phyloP scores from a whole-genome alignment of 2,888 invertebrate species.

The Lasiommata megera region DNA sequence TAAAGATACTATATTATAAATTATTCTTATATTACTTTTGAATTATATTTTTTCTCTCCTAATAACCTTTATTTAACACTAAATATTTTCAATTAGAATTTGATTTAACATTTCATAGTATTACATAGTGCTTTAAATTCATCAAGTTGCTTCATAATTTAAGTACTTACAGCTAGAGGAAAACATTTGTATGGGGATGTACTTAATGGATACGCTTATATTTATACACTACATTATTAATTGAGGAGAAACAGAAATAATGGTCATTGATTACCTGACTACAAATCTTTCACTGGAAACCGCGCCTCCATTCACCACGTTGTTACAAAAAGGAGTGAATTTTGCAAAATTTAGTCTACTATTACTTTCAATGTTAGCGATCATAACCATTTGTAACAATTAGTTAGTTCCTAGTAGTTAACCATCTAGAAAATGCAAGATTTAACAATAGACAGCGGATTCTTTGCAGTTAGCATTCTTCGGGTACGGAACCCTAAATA shows the following conservation, averaged over 20 bases:
- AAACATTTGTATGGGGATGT: constrained; percentile 9
- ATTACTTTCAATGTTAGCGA: too few relatives aligned
- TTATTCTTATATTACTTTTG: not conserved
- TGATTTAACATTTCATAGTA: constrained; percentile 9
- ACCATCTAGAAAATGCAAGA: too few relatives aligned
- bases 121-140: constrained; percentile 12
- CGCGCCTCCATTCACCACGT: too few relatives aligned
- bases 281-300: too few relatives aligned
- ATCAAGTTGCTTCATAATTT: constrained; percentile 11
- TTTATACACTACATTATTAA: not conserved
- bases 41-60: constrained; percentile 7
- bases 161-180: constrained; percentile 13
- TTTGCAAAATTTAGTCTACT: too few relatives aligned
- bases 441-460: too few relatives aligned
- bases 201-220: not conserved
- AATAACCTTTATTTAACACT: constrained; percentile 11
- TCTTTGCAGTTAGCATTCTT: too few relatives aligned
- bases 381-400: too few relatives aligned
- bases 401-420: too few relatives aligned
- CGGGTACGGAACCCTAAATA: too few relatives aligned
- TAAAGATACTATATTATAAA: not conserved
- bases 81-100: constrained; percentile 6
- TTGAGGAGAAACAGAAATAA: not conserved
- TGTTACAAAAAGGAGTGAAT: too few relatives aligned
- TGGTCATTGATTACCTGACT: too few relatives aligned